These are phyloP conservation scores for Streptopelia turtur DNA, from an alignment of 2,797 vertebrate species.

Conservation along the genomic window DNA sequence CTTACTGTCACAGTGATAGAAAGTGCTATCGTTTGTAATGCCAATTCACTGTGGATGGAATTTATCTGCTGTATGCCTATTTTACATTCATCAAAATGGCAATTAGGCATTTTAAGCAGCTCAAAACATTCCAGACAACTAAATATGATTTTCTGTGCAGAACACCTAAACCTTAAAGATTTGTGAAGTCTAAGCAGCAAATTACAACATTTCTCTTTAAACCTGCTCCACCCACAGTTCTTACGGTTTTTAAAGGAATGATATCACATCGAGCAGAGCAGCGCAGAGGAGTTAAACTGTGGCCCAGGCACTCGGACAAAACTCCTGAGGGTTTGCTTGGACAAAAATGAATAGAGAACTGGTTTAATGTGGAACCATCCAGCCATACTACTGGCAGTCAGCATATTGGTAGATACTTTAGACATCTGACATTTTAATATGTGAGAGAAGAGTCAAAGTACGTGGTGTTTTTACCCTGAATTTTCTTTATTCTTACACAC, in stretches of 20 bases:
- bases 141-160: not conserved
- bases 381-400: not conserved
- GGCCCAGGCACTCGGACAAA: not conserved
- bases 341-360: not conserved
- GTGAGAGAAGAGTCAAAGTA: not conserved
- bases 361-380: not conserved
- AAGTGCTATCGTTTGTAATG: not conserved
- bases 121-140: not conserved
- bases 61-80: not conserved
- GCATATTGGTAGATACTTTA: not conserved
- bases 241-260: not conserved
- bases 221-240: not conserved
- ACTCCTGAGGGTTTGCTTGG: not conserved
- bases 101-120: conserved; percentile 33
- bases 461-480: not conserved
- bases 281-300: not conserved
- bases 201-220: not conserved
- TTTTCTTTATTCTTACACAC: not conserved
- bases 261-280: not conserved
- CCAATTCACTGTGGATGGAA: not conserved
- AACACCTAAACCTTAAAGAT: conserved; percentile 26
- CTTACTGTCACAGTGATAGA: not conserved
- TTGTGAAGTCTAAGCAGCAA: not conserved
- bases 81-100: conserved; percentile 50
- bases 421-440: not conserved